Base-by-base conservation (phyloP, 92 coral and sea anemone species). In the Porites evermanni region DNA sequence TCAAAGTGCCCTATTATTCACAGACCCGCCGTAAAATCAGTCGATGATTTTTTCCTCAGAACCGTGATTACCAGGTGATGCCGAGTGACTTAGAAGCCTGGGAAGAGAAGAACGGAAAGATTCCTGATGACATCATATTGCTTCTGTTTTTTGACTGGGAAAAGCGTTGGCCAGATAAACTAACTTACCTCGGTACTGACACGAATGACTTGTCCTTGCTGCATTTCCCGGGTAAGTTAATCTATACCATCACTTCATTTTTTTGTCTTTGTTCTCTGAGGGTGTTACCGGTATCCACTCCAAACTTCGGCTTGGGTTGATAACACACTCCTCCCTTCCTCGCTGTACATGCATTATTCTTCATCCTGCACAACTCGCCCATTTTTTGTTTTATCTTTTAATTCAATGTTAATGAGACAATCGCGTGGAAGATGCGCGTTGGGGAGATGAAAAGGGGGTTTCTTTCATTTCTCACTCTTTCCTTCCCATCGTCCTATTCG, bases 181-280 rank as follows among this genome's bases (percentile, higher is more conserved):
- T 66, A 67, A 81, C 44, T 18, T 94, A 92, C 73, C 83, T 94
- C 13, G 98, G 95, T 19, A 92, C 95, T 7, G 93, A 81, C 68
- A 76, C 91, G 0, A 83, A 59, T 1, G 75, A 93, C 59, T 63
- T 85, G 10, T 88, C 86, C 51, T 67, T 89, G 63, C 86, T 93
- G 50, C 96, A 94, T 70, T 95, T 95, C 38, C 98, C 98, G 77
- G 98, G 98, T 92, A 86, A 19, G 72, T 4, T 7, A 8, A 21
- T 65, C 4, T n/a, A 44, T 38, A 38, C 47, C 47, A 38, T 38
- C 47, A 38, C 6, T 38, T 3, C 47, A 38, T 38, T 38, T 38
- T 38, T 38, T 38, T 38, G 2, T 38, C 47, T 38, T 38, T 38
- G 6, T 38, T 38, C 6, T 38, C 47, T 38, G 47, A 86, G 2